phyloP scores from a whole-genome alignment of 35 echinoderm and acorn worm genomes.

The Strongylocentrotus purpuratus region DNA sequence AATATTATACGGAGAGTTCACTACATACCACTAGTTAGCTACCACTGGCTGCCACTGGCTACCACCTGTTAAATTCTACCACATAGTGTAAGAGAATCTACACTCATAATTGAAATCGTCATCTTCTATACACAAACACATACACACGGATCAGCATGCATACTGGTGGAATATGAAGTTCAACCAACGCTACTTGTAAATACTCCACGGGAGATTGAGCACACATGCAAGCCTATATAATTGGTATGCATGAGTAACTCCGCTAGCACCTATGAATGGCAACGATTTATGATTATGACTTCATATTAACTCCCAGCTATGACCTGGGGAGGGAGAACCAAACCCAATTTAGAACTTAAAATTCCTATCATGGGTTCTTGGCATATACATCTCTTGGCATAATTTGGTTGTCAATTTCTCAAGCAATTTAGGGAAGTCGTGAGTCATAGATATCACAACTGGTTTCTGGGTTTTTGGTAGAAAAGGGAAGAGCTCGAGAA shows the following conservation, averaged over 20 bases:
- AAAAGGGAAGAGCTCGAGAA: background rate
- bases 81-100: background rate
- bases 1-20: background rate
- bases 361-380: background rate
- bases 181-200: conserved; percentile 9
- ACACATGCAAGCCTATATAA: background rate
- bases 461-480: background rate
- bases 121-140: background rate
- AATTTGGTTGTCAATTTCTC: conserved; percentile 18
- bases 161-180: background rate
- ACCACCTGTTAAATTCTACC: background rate
- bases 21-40: background rate
- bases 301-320: background rate
- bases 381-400: background rate
- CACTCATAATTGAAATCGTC: background rate
- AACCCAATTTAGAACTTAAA: background rate
- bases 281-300: conserved; percentile 13
- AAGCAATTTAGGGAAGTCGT: background rate
- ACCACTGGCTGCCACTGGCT: too few species aligned
- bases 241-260: background rate
- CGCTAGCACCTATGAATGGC: background rate
- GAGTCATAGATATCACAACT: conserved; percentile 11
- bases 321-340: background rate
- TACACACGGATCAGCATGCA: background rate
- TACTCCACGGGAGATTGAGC: background rate